Evolutionary conservation across 2,888 invertebrate species (phyloP).

Genomic region (Lasioglossum oenotherae): DNA sequence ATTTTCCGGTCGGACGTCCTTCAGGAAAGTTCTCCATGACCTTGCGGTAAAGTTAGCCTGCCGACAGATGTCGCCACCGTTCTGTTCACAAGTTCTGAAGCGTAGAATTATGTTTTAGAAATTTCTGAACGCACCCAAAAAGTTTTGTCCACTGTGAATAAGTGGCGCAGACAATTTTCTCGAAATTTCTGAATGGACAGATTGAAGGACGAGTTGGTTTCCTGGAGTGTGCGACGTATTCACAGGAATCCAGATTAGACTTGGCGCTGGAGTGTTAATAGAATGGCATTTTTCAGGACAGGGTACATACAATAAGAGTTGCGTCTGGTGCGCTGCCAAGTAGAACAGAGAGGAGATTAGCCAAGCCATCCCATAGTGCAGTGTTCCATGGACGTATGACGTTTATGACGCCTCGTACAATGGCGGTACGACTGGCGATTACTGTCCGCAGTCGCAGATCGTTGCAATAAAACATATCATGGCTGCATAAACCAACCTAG

Average conservation of each 20-base stretch:
- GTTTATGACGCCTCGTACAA: conserved; percentile 52
- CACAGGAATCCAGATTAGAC: too few relatives aligned
- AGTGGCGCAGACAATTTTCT: neutral
- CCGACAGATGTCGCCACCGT: neutral
- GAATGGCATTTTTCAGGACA: neutral
- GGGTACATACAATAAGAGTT: neutral
- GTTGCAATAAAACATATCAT: neutral
- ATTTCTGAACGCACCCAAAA: too few relatives aligned
- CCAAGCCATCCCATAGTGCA: conserved; percentile 37
- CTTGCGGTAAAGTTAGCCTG: neutral
- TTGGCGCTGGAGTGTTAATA: neutral
- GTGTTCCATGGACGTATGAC: conserved; percentile 33
- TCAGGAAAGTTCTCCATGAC: too few relatives aligned
- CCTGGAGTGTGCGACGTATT: too few relatives aligned
- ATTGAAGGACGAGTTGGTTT: too few relatives aligned
- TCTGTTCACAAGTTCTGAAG: neutral
- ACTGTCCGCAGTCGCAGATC: neutral
- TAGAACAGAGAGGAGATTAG: conserved; percentile 25
- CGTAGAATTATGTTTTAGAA: too few relatives aligned
- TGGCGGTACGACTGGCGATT: conserved; percentile 16
- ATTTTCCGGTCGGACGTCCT: too few relatives aligned
- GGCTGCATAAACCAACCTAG: neutral
- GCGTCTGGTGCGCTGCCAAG: conserved; percentile 49
- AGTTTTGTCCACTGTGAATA: too few relatives aligned
- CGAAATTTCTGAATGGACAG: neutral